These are phyloP conservation scores for Siniperca knerii DNA, from an alignment of 2,113 vertebrate genomes.

Conservation along the genomic window DNA sequence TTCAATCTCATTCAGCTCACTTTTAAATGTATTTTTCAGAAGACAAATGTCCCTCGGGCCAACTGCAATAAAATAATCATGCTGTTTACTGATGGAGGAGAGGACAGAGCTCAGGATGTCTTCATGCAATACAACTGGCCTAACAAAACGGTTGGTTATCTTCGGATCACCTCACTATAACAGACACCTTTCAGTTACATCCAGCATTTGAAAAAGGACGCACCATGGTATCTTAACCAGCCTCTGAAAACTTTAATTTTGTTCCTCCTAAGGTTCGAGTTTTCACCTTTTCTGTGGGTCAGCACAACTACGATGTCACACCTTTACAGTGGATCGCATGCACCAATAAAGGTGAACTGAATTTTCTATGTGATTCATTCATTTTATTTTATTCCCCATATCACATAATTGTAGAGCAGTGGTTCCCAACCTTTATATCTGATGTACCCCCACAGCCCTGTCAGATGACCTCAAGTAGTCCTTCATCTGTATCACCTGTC, in stretches of 20 bases:
- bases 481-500: neutral
- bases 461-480: neutral
- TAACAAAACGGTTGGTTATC: conserved; percentile 92
- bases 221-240: neutral
- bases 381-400: neutral
- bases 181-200: neutral
- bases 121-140: conserved; percentile 99
- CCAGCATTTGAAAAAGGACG: neutral
- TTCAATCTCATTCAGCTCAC: neutral
- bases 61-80: conserved; percentile 99
- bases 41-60: conserved; percentile 95
- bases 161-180: neutral
- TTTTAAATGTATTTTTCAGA: conserved; percentile 56
- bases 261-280: conserved; percentile 84
- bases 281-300: conserved; percentile 98
- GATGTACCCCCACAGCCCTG: neutral
- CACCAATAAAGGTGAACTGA: conserved; percentile 93
- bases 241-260: neutral
- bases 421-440: neutral
- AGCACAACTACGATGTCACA: conserved; percentile 98
- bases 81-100: conserved; percentile 97
- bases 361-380: neutral
- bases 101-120: conserved; percentile 97
- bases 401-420: neutral
- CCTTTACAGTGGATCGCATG: conserved; percentile 99